A percentile compares a stretch with the other conserved stretches of the same genome.
Evolutionary conservation across 1,140 invertebrate species (phyloP).

Genomic region (Anoplophora glabripennis): DNA sequence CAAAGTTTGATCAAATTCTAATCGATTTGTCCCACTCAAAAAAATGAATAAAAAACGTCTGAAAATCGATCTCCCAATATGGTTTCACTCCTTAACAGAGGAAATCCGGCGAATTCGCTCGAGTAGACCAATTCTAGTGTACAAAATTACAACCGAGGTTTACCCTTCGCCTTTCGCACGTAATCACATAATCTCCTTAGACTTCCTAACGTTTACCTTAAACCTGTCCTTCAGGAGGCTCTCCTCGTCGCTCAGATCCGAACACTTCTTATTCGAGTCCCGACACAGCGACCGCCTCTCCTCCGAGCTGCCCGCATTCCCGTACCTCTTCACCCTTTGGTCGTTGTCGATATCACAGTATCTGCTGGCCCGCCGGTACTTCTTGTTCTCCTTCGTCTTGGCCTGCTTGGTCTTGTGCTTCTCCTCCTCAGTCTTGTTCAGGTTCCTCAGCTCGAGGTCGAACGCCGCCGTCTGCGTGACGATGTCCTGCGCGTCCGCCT

Average conservation of each 20-base stretch:
- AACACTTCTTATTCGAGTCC: slow-evolving; percentile 15
- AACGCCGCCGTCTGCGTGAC: slow-evolving; percentile 54
- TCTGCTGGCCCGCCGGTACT: slow-evolving; percentile 23
- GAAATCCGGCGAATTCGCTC: no score
- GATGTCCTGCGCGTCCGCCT: slow-evolving; percentile 61
- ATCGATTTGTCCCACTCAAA: no score
- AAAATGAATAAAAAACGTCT: no score
- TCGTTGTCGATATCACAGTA: slow-evolving; percentile 15
- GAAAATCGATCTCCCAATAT: no score
- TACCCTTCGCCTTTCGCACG: no score
- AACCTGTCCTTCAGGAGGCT: slow-evolving; percentile 10
- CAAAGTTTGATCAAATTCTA: no score
- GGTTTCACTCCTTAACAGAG: no score
- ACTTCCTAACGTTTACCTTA: slow-evolving; percentile 8
- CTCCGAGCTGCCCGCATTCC: slow-evolving; percentile 16
- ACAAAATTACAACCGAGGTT: no score
- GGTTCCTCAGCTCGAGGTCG: slow-evolving; percentile 26
- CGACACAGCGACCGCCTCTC: slow-evolving; percentile 18
- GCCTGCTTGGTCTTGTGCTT: slow-evolving; percentile 33
- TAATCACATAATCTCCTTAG: no score
- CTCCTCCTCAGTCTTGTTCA: slow-evolving; percentile 20
- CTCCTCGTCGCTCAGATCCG: slow-evolving; percentile 20
- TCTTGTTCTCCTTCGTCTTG: slow-evolving; percentile 34
- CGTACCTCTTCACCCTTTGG: slow-evolving; percentile 21
- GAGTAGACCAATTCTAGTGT: no score